These are phyloP conservation scores for Gobionotothen gibberifrons DNA, from an alignment of 2,797 vertebrate genomes.

Conservation along the genomic window DNA sequence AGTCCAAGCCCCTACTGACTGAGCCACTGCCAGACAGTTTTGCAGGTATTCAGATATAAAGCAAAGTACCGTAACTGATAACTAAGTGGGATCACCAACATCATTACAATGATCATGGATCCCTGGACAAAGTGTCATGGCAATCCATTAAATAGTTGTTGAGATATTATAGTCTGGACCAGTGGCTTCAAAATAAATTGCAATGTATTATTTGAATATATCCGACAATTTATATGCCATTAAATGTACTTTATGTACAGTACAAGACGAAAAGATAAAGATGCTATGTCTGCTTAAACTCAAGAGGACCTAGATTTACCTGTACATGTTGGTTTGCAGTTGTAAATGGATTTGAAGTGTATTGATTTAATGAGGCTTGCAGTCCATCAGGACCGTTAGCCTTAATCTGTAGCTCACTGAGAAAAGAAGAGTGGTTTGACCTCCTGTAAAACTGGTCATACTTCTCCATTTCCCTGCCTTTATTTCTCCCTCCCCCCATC, in stretches of 20 bases:
- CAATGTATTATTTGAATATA: neutral
- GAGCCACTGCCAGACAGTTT: neutral
- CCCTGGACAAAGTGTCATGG: neutral
- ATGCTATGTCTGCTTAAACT: neutral
- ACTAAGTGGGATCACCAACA: neutral
- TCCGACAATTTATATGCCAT: neutral
- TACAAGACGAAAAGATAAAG: neutral
- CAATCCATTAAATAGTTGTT: neutral
- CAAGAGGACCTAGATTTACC: neutral
- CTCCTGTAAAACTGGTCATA: constrained; percentile 61
- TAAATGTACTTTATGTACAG: neutral
- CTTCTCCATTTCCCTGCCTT: constrained; percentile 35
- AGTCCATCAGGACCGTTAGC: constrained; percentile 40
- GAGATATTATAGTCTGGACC: neutral
- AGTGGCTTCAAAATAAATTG: neutral
- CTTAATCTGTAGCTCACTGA: constrained; percentile 54
- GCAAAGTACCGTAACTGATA: neutral
- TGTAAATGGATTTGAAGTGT: constrained; percentile 25
- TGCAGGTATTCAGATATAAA: neutral
- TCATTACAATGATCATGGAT: neutral
- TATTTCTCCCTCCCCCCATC: constrained; percentile 57
- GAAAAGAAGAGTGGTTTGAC: constrained; percentile 60
- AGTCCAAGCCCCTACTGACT: too few relatives aligned
- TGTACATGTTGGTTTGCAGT: neutral
- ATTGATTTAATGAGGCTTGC: constrained; percentile 38